Evolutionary conservation across 2,797 vertebrate genomes (phyloP), one percentile per base, ranked within the genome.

Genomic region (Varecia variegata): DNA sequence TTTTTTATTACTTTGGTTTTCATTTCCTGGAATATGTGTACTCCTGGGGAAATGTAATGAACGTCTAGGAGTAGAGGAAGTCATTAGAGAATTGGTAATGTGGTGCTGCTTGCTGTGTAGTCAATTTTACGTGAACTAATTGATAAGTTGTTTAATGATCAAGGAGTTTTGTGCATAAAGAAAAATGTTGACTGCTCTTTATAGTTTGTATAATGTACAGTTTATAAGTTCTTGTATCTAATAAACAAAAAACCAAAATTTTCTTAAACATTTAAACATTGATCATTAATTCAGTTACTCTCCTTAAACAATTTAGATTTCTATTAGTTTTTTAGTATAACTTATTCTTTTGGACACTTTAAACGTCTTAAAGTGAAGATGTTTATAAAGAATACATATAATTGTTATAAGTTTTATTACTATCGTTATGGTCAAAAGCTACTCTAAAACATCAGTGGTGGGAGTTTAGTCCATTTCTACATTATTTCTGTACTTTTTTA

Each of bases 1-100:
- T 85, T 89, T 43, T 84, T 12, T 35, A 91, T 91, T 76, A 82
- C 70, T 76, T 87, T 70, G 58, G 13, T 76, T 87, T 94, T 91
- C 27, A 38, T 93, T 88, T 93, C 70, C 70, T 96, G 68, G 35
- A 92, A 68, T 50, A 32, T 60, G 21, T 92, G 45, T 70, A 43
- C 13, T 38, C 15, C 32, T 52, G 1, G 18, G 40, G 40, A 43
- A 74, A 35, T 86, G 30, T 30, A 32, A 10, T 80, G 56, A 74
- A n/a, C 80, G 47, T 25, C 35, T 58, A 30, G 23, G 2, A 5
- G 10, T 86, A 80, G 38, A 79, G 40, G 73, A 82, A 62, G 12
- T 43, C 60, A 77, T 62, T 62, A 70, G 85, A 27, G 81, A 90
- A 90, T 87, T 45, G 11, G 45, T 82, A 62, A 38, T 20, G 10